phyloP scores from a whole-genome alignment of 35 echinoderm and acorn worm genomes.

The Eucidaris tribuloides region DNA sequence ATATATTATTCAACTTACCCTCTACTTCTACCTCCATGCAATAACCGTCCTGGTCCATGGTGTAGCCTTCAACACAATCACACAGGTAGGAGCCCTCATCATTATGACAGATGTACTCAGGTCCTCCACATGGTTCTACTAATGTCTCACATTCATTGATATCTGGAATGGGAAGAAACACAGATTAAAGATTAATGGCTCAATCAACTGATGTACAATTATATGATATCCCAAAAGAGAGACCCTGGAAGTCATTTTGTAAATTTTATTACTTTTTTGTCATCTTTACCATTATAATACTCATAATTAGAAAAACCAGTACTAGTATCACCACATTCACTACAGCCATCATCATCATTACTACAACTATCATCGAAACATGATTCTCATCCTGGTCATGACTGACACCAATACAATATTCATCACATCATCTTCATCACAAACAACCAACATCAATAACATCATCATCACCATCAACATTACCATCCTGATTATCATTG shows the following conservation, averaged over 20 bases:
- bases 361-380: too few relatives aligned
- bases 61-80: neutral
- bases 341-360: neutral
- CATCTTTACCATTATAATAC: neutral
- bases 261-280: neutral
- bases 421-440: too few relatives aligned
- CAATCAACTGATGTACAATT: neutral
- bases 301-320: neutral
- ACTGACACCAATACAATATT: too few relatives aligned
- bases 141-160: constrained; percentile 6
- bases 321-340: neutral
- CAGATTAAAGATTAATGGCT: neutral
- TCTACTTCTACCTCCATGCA: neutral
- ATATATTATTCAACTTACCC: too few relatives aligned
- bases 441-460: too few relatives aligned
- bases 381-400: too few relatives aligned
- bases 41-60: constrained; percentile 1
- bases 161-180: neutral
- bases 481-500: too few relatives aligned
- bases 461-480: too few relatives aligned
- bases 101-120: neutral
- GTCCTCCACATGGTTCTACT: neutral
- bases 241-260: too few relatives aligned
- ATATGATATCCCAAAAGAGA: too few relatives aligned
- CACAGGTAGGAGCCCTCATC: constrained; percentile 7